Evolutionary conservation across 1,140 invertebrate genomes (phyloP).

Genomic region (Orchesella cincta): DNA sequence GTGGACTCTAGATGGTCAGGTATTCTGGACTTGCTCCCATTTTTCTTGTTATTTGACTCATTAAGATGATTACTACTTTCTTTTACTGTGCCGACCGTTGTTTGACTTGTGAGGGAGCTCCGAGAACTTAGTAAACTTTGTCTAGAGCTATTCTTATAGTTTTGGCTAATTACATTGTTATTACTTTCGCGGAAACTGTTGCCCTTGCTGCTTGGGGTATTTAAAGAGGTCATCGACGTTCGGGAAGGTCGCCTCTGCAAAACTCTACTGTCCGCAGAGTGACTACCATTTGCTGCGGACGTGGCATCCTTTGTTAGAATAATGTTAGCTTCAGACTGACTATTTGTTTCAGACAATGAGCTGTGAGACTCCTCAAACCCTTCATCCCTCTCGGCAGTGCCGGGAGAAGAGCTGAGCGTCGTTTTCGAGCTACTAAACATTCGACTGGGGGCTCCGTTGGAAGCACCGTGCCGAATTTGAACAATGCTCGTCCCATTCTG

Average conservation of each 20-base stretch:
- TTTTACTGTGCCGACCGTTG: constrained; percentile 75
- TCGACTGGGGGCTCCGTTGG: neutral
- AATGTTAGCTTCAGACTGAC: constrained; percentile 61
- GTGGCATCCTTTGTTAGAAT: neutral
- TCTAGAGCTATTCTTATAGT: constrained; percentile 61
- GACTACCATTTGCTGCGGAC: constrained; percentile 52
- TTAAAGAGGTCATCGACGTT: constrained; percentile 21
- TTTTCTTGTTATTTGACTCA: neutral
- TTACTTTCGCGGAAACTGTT: constrained; percentile 12
- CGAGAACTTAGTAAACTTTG: constrained; percentile 76
- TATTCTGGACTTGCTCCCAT: constrained; percentile 32
- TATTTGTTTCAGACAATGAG: constrained; percentile 78
- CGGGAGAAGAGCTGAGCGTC: constrained; percentile 38
- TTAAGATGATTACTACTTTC: constrained; percentile 54
- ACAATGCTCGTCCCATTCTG: constrained; percentile 27
- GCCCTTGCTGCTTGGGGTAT: too few relatives aligned
- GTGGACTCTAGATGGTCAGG: constrained; percentile 39
- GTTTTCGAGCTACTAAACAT: constrained; percentile 7
- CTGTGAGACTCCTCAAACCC: constrained; percentile 87
- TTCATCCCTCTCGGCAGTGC: constrained; percentile 68
- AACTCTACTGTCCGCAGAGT: neutral
- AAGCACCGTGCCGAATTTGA: constrained; percentile 4
- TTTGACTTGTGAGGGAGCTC: constrained; percentile 77
- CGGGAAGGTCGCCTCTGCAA: neutral
- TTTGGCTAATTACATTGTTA: constrained; percentile 33